Evolutionary conservation across 2,888 invertebrate genomes (phyloP), one percentile per base, ranked within the genome.

Genomic region (Minunthozetes semirufus): DNA sequence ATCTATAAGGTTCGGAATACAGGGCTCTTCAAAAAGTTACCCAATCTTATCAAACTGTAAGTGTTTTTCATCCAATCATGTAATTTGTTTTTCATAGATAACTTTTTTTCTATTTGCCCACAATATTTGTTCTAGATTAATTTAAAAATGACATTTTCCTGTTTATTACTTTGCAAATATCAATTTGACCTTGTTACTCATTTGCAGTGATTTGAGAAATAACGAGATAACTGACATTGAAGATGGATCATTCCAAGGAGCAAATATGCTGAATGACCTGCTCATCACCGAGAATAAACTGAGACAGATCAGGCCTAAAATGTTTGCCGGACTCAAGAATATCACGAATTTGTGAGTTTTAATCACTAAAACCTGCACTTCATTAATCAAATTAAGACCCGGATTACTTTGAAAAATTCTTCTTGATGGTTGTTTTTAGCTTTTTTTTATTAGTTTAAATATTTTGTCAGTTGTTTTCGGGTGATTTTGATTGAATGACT

Each of bases 211-310:
- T 84, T 86, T 99, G 72, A 88, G 94, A 77, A 90, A 94, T 80
- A 94, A 94, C 84, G 88, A 89, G 81, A 94, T 99, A 79, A 88
- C 90, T 0, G 88, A 91, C 61, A 91, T 98, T 79, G 95, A 96
- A 82, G 91, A 93, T 80, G 92, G 92, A 80, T 91, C 98, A 0
- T 98, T 99, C 82, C 90, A 92, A 81, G 97, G 95, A 15, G 92
- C 96, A 17, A 88, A 89, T 25, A 89, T 89, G 80, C 89, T 98
- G 66, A 90, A 91, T 76, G 95, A 97, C 81, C 83, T 98, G 87
- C 85, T 93, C 70, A 84, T 97, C 73, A 91, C 93, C 17, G 93
- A 94, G 79, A 98, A 98, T 83, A 89, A 90, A 81, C 86, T 98
- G 71, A 87, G 90, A 78, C 91, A 92, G 78, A 88, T 98, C 74